phyloP scores from a whole-genome alignment of 2,888 invertebrate genomes.

The Ptychoptera albimana region DNA sequence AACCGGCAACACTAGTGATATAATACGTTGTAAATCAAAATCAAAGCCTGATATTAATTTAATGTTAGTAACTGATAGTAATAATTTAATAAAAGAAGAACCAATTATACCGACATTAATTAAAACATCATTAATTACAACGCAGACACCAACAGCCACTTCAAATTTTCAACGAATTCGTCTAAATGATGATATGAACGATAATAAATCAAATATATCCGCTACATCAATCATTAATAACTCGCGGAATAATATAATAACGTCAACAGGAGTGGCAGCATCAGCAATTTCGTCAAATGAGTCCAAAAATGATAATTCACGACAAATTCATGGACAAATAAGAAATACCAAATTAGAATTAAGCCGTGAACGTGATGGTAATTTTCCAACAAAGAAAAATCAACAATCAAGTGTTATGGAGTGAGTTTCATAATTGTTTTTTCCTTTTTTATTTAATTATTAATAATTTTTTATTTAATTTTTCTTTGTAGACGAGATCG shows the following conservation, averaged over 20 bases:
- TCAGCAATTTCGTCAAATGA: no score
- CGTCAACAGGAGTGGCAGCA: no score
- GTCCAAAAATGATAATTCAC: slow-evolving; percentile 1
- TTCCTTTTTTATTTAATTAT: slow-evolving; percentile 2
- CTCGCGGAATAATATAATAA: no score
- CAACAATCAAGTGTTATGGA: background rate
- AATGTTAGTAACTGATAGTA: slow-evolving; percentile 25
- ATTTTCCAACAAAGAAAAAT: no score
- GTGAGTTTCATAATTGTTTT: background rate
- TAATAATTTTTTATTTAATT: slow-evolving; percentile 7
- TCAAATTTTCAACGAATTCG: slow-evolving; percentile 2
- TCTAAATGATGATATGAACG: slow-evolving; percentile 9
- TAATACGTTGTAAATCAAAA: slow-evolving; percentile 22
- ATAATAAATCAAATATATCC: slow-evolving; percentile 4
- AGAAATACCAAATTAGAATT: slow-evolving; percentile 20
- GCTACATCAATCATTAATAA: background rate
- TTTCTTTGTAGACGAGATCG: slow-evolving; percentile 44
- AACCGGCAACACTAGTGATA: slow-evolving; percentile 12
- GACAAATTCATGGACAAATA: slow-evolving; percentile 9
- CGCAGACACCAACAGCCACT: slow-evolving; percentile 3
- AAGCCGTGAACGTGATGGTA: slow-evolving; percentile 10
- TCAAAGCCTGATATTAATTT: slow-evolving; percentile 29
- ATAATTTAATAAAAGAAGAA: slow-evolving; percentile 17
- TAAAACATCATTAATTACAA: slow-evolving; percentile 15
- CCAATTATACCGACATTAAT: slow-evolving; percentile 1